phyloP scores from a whole-genome alignment of 2,797 vertebrate genomes.

The Holocentrus rufus region DNA sequence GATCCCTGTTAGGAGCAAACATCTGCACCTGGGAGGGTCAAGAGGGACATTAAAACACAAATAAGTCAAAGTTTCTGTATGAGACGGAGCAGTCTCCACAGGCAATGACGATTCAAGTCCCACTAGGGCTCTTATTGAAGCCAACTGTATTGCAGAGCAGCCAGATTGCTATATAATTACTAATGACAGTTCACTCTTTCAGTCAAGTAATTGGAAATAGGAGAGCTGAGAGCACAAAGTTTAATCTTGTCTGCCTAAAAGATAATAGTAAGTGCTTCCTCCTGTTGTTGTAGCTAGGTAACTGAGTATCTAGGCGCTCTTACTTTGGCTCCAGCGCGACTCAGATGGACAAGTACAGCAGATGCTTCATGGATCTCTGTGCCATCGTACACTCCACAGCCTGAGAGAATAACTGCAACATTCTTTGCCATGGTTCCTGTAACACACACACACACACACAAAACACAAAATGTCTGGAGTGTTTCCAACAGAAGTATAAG shows the following conservation, averaged over 20 bases:
- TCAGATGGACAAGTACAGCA: conserved; percentile 88
- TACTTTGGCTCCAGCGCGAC: conserved; percentile 88
- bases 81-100: neutral
- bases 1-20: conserved; percentile 86
- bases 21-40: conserved; percentile 79
- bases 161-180: neutral
- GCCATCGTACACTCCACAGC: conserved; percentile 89
- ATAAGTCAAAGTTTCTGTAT: neutral
- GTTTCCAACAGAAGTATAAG: neutral
- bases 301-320: conserved; percentile 15
- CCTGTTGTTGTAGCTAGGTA: neutral
- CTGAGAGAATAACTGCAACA: conserved; percentile 87
- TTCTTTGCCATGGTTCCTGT: conserved; percentile 82
- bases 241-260: no score
- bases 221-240: no score
- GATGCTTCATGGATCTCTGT: conserved; percentile 90
- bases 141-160: no score
- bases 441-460: conserved; percentile 19
- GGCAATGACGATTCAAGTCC: neutral
- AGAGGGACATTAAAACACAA: neutral
- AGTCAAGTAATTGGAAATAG: no score
- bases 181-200: no score
- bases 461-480: neutral
- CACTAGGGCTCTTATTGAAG: neutral
- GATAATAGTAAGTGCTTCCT: neutral